These are phyloP conservation scores for Megamerina dolium DNA, from an alignment of 2,888 invertebrate species.

Conservation along the genomic window DNA sequence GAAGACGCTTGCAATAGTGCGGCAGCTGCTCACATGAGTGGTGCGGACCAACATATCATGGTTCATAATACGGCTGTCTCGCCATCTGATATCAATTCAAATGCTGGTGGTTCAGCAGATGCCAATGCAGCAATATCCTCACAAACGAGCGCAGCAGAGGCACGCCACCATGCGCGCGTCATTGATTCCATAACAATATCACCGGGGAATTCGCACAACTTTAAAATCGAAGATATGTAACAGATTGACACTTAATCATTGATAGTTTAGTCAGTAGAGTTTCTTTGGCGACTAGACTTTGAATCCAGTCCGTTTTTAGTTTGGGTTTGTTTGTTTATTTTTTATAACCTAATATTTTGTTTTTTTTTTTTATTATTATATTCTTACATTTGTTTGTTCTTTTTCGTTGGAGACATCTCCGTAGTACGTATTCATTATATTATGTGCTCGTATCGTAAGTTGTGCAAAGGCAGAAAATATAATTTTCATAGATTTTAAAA, in stretches of 20 bases:
- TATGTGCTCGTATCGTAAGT: background rate
- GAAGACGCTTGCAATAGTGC: constrained; percentile 13
- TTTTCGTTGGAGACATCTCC: too few species aligned
- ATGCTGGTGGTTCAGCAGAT: constrained; percentile 17
- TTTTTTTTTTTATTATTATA: too few species aligned
- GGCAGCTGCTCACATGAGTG: background rate
- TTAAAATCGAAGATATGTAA: constrained; percentile 49
- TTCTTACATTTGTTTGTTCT: too few species aligned
- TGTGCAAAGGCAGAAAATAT: constrained; percentile 4
- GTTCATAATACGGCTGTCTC: constrained; percentile 23
- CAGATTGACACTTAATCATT: too few species aligned
- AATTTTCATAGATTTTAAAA: constrained; percentile 4
- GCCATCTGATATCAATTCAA: constrained; percentile 25
- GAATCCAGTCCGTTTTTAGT: too few species aligned
- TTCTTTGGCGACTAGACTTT: too few species aligned
- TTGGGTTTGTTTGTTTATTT: too few species aligned
- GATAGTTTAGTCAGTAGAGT: too few species aligned
- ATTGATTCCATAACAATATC: constrained; percentile 47
- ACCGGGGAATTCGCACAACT: constrained; percentile 40
- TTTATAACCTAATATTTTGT: too few species aligned
- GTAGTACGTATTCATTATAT: background rate
- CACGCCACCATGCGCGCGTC: constrained; percentile 36
- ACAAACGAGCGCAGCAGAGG: constrained; percentile 16
- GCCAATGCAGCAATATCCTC: constrained; percentile 11
- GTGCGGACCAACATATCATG: constrained; percentile 17